Evolutionary conservation across 1,140 invertebrate genomes (phyloP), one percentile per base, ranked within the genome.

Genomic region (Leptinotarsa lineolata): DNA sequence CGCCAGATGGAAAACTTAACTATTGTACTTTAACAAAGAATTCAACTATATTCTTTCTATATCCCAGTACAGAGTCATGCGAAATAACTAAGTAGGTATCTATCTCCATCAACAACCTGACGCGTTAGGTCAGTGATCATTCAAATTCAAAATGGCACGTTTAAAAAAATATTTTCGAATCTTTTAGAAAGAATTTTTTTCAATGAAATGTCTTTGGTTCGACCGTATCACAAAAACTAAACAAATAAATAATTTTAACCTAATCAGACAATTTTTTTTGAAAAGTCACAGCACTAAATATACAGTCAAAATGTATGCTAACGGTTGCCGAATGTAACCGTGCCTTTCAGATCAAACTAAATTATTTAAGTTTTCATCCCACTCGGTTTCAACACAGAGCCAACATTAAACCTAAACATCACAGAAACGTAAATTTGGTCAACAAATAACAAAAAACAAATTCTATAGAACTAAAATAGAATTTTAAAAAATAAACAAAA

Each of bases 221-320:
- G 80, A 81, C 79, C 78, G 78, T 82, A 82, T 82, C 81, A 82
- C 81, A 82, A 82, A 80, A 74, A 54, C 8, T 64, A 80, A 80
- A 78, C 72, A 81, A 81, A 79, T 79, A 81, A 81, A 80, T 79
- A 81, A 75, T 78, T 78, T 75, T 79, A 81, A 80, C 79, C 81
- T 82, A 82, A 78, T 81, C 81, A 81, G 80, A 81, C 80, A 72
- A 77, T 77, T 70, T 75, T 74, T 78, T 79, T 77, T 81, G 77
- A 79, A 76, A 75, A 79, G 76, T 83, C 81, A 83, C 81, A 83
- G 81, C 81, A 81, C 81, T 81, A 82, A 83, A 83, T 78, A 82
- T 81, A 81, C 81, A 83, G 81, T 83, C 81, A 79, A 80, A 78
- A 79, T 81, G 78, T 81, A 79, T 76, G 76, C 74, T 76, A 76